Conservation (phyloP, 1,140 invertebrate genomes). For the Bombus terrestris region DNA sequence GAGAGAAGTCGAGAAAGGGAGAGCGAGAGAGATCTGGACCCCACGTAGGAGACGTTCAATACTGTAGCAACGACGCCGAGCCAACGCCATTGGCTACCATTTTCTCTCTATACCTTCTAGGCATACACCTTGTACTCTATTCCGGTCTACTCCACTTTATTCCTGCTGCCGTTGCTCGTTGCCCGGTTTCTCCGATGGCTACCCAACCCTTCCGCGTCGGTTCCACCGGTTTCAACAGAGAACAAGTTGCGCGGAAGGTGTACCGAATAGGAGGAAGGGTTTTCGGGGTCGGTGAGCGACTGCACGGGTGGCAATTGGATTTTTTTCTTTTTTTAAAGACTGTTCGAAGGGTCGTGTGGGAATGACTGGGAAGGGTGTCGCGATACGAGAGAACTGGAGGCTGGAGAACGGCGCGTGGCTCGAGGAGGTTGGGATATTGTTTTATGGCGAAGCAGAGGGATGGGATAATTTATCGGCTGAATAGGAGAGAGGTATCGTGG, state of each 20-base stretch:
- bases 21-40: slow-evolving; percentile 51
- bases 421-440: not conserved
- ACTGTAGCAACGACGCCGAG: slow-evolving; percentile 74
- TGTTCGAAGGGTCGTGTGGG: not conserved
- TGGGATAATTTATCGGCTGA: not conserved
- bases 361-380: not conserved
- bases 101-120: slow-evolving; percentile 73
- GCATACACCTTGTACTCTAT: slow-evolving; percentile 70
- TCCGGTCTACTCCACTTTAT: slow-evolving; percentile 66
- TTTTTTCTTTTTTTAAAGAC: not conserved
- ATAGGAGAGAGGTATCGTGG: not conserved
- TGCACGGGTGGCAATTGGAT: not conserved
- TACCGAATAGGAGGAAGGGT: slow-evolving; percentile 19
- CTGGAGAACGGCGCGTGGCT: not conserved
- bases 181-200: slow-evolving; percentile 10
- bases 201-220: slow-evolving; percentile 4
- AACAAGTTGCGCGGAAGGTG: not conserved
- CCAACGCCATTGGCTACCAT: slow-evolving; percentile 78
- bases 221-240: not conserved
- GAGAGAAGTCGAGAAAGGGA: slow-evolving; percentile 22
- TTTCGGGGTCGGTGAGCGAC: not conserved
- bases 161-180: slow-evolving; percentile 34
- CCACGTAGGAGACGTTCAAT: slow-evolving; percentile 77
- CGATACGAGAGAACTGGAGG: not conserved
- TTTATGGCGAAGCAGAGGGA: not conserved